A percentile compares a stretch with the other conserved stretches of the same genome.
Evolutionary conservation across 1,140 invertebrate species (phyloP).

Genomic region (Leucophenga varia): DNA sequence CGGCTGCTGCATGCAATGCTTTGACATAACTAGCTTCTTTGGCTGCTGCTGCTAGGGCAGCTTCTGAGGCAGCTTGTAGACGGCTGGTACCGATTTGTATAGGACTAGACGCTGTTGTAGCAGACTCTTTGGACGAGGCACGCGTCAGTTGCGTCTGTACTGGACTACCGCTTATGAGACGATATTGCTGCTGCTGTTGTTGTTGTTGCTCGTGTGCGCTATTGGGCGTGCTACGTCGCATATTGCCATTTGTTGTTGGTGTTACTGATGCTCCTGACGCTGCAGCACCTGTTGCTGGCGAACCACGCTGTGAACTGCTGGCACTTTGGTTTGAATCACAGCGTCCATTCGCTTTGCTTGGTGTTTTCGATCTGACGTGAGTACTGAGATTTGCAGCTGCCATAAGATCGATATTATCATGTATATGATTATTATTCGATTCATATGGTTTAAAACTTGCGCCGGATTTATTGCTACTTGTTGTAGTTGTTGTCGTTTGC

Average conservation of each 20-base stretch:
- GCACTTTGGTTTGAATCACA: constrained; percentile 57
- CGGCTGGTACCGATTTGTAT: too few species aligned
- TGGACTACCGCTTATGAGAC: constrained; percentile 39
- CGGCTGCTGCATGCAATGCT: constrained; percentile 60
- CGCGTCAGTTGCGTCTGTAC: constrained; percentile 35
- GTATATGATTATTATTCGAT: constrained; percentile 59
- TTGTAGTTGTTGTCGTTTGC: constrained; percentile 31
- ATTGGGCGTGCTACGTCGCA: constrained; percentile 34
- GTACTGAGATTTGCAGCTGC: constrained; percentile 52
- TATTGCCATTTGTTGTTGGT: constrained; percentile 3
- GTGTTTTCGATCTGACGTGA: constrained; percentile 43
- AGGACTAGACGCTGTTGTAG: constrained; percentile 25
- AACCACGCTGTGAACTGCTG: constrained; percentile 50
- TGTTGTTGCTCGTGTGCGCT: constrained; percentile 1
- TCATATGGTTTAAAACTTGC: constrained; percentile 74
- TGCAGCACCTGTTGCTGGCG: constrained; percentile 24
- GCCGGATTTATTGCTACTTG: constrained; percentile 55
- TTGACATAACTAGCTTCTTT: constrained; percentile 53
- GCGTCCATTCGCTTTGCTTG: constrained; percentile 29
- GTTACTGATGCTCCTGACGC: background rate
- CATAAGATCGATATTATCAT: constrained; percentile 24
- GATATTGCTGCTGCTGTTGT: constrained; percentile 14
- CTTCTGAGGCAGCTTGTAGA: constrained; percentile 37
- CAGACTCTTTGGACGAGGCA: constrained; percentile 51
- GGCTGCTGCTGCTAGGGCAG: constrained; percentile 32